phyloP scores from a whole-genome alignment of 2,888 invertebrate species.

The Oligia latruncula region DNA sequence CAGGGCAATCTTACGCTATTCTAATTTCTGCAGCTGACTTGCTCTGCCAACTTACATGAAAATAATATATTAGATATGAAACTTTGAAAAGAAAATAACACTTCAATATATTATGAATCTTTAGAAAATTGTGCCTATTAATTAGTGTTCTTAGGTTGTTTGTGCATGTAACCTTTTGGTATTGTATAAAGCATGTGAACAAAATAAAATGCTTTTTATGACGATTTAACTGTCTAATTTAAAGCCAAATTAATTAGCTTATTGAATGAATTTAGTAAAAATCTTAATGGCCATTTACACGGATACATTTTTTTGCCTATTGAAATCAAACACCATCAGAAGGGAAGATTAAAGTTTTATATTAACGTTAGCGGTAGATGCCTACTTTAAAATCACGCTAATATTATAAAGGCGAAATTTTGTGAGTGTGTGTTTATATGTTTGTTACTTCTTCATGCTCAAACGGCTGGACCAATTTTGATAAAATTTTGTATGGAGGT shows the following conservation, averaged over 20 bases:
- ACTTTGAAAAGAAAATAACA: not conserved
- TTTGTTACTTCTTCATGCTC: no score
- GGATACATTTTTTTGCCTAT: not conserved
- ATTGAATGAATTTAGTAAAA: constrained; percentile 1
- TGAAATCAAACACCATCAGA: not conserved
- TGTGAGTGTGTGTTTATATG: no score
- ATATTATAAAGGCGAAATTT: no score
- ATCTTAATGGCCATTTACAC: not conserved
- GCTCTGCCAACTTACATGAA: not conserved
- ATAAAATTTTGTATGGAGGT: no score
- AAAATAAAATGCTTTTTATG: constrained; percentile 37
- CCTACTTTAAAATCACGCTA: not conserved
- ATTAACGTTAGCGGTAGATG: not conserved
- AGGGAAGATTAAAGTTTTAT: not conserved
- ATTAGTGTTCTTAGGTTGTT: not conserved
- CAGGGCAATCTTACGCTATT: not conserved
- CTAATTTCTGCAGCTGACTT: not conserved
- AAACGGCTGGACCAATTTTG: no score
- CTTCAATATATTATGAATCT: no score
- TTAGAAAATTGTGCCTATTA: not conserved
- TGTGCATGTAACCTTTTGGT: constrained; percentile 45
- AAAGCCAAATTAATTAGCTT: constrained; percentile 24
- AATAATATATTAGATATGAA: not conserved
- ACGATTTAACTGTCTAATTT: constrained; percentile 20
- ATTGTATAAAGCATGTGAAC: constrained; percentile 44